These are phyloP conservation scores for Actias luna DNA, from an alignment of 2,888 invertebrate genomes.

Conservation along the genomic window DNA sequence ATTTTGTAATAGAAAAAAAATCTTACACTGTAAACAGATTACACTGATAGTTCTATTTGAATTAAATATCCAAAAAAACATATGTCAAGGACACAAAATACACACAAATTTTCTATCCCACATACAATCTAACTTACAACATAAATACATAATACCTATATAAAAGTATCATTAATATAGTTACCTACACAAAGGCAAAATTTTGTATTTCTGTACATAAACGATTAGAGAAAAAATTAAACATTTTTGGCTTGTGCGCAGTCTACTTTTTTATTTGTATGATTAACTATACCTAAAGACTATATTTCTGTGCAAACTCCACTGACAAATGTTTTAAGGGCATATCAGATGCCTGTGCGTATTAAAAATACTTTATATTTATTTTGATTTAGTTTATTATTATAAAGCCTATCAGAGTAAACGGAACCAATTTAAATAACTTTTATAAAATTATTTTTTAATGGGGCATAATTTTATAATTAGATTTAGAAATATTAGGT, in stretches of 20 bases:
- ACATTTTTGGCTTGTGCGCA: constrained; percentile 59
- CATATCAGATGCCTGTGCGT: not conserved
- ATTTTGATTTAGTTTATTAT: not conserved
- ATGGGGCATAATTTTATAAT: too few species aligned
- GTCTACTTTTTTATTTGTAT: constrained; percentile 43
- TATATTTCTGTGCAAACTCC: not conserved
- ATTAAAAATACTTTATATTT: not conserved
- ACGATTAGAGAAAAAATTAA: not conserved
- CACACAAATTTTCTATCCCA: not conserved
- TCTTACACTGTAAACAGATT: constrained; percentile 33
- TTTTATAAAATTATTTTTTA: too few species aligned
- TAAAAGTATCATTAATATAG: too few species aligned
- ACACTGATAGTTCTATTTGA: constrained; percentile 26
- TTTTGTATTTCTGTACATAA: not conserved
- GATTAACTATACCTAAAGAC: not conserved
- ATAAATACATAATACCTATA: not conserved
- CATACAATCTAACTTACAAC: not conserved
- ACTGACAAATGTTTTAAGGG: not conserved
- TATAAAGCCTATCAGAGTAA: too few species aligned
- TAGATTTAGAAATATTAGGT: too few species aligned
- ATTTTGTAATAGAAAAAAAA: constrained; percentile 62
- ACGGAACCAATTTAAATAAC: too few species aligned
- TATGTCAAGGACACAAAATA: not conserved
- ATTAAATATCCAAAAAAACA: not conserved
- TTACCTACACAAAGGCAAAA: not conserved